Evolutionary conservation across 2,888 invertebrate genomes (phyloP).

Genomic region (Saturnia japonica): DNA sequence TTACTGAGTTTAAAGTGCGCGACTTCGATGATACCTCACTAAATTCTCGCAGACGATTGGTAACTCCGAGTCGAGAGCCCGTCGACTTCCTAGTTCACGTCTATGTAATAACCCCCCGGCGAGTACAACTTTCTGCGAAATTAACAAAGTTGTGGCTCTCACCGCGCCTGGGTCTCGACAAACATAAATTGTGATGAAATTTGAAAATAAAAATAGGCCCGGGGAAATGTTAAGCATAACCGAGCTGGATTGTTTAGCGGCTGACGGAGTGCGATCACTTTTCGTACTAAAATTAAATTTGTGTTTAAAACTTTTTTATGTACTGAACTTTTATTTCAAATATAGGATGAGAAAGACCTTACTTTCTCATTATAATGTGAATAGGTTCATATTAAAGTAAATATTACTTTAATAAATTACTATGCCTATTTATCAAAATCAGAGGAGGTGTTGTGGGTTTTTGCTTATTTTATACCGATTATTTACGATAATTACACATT

Average conservation of each 20-base stretch:
- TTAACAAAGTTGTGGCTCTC: slow-evolving; percentile 73
- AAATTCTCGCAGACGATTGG: slow-evolving; percentile 35
- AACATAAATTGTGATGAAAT: slow-evolving; percentile 73
- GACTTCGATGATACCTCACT: slow-evolving; percentile 17
- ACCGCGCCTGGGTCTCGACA: slow-evolving; percentile 56
- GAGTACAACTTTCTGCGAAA: slow-evolving; percentile 70
- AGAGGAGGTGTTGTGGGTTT: background rate
- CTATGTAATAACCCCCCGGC: slow-evolving; percentile 67
- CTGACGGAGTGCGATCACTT: slow-evolving; percentile 9
- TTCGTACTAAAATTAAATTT: slow-evolving; percentile 15
- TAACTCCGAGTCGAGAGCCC: slow-evolving; percentile 20
- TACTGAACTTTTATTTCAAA: slow-evolving; percentile 7
- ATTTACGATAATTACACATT: no score
- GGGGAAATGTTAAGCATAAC: slow-evolving; percentile 45
- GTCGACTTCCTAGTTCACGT: slow-evolving; percentile 39
- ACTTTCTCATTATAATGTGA: background rate
- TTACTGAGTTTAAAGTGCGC: slow-evolving; percentile 13
- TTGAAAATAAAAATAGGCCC: slow-evolving; percentile 68
- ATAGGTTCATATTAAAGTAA: background rate
- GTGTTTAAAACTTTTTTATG: background rate
- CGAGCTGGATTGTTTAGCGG: slow-evolving; percentile 41
- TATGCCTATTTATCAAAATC: background rate
- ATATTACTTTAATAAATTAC: background rate
- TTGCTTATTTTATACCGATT: no score
- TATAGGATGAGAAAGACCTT: background rate